phyloP scores from a whole-genome alignment of 2,888 invertebrate genomes.

The Eristalinus sepulchralis region DNA sequence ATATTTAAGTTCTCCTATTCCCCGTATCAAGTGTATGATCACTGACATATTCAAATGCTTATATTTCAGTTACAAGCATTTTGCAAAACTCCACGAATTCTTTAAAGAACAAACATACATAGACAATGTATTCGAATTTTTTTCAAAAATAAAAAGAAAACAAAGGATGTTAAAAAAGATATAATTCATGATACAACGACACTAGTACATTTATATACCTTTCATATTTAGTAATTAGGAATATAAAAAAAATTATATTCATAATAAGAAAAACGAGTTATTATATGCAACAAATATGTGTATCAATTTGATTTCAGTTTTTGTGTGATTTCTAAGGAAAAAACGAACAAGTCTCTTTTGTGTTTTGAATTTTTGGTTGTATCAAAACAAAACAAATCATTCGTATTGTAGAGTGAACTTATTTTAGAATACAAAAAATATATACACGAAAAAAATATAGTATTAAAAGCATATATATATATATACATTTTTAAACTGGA shows the following conservation, averaged over 20 bases:
- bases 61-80: no score
- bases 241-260: slow-evolving; percentile 55
- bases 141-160: slow-evolving; percentile 25
- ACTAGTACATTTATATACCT: slow-evolving; percentile 70
- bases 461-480: slow-evolving; percentile 53
- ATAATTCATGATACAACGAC: slow-evolving; percentile 69
- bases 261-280: slow-evolving; percentile 21
- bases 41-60: no score
- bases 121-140: slow-evolving; percentile 11
- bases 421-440: slow-evolving; percentile 64
- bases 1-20: no score
- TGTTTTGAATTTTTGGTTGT: slow-evolving; percentile 50
- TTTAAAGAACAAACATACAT: background rate
- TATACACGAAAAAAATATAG: slow-evolving; percentile 61
- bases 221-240: slow-evolving; percentile 69
- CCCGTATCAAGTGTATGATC: no score
- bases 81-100: background rate
- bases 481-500: slow-evolving; percentile 71
- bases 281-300: background rate
- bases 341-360: slow-evolving; percentile 5
- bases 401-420: slow-evolving; percentile 62
- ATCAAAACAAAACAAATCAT: slow-evolving; percentile 38
- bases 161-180: slow-evolving; percentile 38
- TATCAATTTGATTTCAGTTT: slow-evolving; percentile 24
- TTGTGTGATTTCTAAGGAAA: slow-evolving; percentile 18